Percentiles rank a stretch among this genome's conserved stretches.
Evolutionary conservation across 1,140 invertebrate species (phyloP).

Genomic region (Papilio aristodemus): DNA sequence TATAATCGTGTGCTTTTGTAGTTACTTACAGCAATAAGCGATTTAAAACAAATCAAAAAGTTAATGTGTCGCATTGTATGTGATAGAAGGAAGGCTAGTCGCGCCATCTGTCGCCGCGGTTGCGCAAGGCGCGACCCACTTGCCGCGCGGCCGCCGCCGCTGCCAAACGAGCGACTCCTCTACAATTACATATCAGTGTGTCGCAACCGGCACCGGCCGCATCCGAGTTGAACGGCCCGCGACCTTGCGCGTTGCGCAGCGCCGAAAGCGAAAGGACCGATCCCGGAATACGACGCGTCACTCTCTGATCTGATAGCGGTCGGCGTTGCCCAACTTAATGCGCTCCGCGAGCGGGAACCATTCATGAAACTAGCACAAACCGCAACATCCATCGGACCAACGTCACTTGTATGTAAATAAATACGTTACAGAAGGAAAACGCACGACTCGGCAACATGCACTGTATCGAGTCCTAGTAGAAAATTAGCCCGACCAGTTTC

Average conservation of each 20-base stretch:
- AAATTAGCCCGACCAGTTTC: constrained; percentile 24
- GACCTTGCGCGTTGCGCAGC: constrained; percentile 71
- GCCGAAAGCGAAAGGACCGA: constrained; percentile 75
- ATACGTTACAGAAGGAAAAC: constrained; percentile 8
- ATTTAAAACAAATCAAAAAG: constrained; percentile 1
- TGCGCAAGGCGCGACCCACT: constrained; percentile 75
- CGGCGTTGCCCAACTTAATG: background rate
- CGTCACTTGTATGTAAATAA: background rate
- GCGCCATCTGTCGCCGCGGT: constrained; percentile 71
- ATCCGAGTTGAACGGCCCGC: constrained; percentile 79
- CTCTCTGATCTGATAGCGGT: background rate
- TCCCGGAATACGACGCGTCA: constrained; percentile 53
- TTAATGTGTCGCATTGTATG: constrained; percentile 35
- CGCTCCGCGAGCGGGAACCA: constrained; percentile 1
- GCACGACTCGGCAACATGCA: background rate
- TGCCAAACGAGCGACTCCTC: constrained; percentile 74
- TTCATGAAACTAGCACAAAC: background rate
- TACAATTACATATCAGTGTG: constrained; percentile 77
- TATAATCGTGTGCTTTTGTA: no score
- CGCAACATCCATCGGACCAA: background rate
- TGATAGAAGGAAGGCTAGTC: constrained; percentile 67
- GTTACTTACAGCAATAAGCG: background rate
- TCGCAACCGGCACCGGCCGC: constrained; percentile 71
- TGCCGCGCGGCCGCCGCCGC: constrained; percentile 66
- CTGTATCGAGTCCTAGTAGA: constrained; percentile 4